Evolutionary conservation across 2,888 invertebrate species (phyloP), one percentile per base, ranked within the genome.

Genomic region (Drosophila putrida): DNA sequence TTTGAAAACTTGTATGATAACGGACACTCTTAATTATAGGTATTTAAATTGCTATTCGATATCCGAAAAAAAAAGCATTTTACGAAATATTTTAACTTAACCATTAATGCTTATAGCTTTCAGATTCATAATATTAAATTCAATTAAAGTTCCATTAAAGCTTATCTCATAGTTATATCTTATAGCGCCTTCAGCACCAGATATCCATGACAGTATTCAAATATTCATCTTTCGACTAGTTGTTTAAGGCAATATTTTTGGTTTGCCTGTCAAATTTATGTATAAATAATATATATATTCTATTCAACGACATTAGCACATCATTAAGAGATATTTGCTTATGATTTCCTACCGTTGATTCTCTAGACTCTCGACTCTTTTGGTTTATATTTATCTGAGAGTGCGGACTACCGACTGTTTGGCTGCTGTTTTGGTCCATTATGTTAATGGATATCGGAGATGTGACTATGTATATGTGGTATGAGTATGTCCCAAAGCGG

Each of bases 261-360:
- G 65, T 64, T 61, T 59, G 83, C 61, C 64, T 82, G 88, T 82
- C 88, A 74, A 66, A 60, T 66, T 10, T 39, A 68, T 43, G 39
- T 55, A 55, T 61, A 46, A 54, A 55, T 51, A 35, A 50, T 64
- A 51, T 71, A 51, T 71, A 47, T 65, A 65, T 73, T 38, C 41
- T 62, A 15, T 60, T 55, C 63, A 71, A 57, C 66, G 71, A 65
- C 70, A 61, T 84, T 79, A 84, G 80, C 82, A 83, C 88, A 83
- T 83, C 87, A 83, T 83, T 83, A 86, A 58, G 38, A 74, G 70
- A 77, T 88, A 62, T 77, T 61, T 59, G 67, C 8, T 46, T 43
- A 58, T 43, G 67, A 79, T 75, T 82, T 71, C 60, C 73, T 72
- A 64, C 46, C 36, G 15, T 47, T 57, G 54, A 25, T 67, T 66